Base-by-base conservation (phyloP, 1,140 invertebrate species). In the Caenorhabditis tropicalis region DNA sequence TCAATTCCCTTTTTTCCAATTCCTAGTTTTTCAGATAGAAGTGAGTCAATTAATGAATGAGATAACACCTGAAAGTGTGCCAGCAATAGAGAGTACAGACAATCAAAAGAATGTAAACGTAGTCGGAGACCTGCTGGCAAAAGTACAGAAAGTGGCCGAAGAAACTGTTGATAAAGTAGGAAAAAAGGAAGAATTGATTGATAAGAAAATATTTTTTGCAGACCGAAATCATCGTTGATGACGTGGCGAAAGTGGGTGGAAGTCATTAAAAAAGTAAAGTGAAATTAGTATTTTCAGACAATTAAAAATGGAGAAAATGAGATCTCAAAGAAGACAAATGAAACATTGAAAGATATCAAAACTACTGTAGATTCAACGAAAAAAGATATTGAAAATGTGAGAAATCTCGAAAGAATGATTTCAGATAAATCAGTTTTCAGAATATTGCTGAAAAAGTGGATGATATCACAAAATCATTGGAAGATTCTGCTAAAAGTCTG, bases 191-290 rank as follows among this genome's bases (percentile, higher is more conserved):
- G 24, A 43, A 24, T 21, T 43, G 3, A 65, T 16, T 65, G 58
- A 65, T 65, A 65, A 65, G 19, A 36, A 16, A 36, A 10, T 60
- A 16, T 10, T 74, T n/a, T 56, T 36, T 48, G 74, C 74, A 51
- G 31, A 60, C 27, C 12, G 36, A 81, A 60, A 80, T 2, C 10
- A 51, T 56, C 15, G 79, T 4, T 12, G 29, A 2, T 85, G 79
- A 36, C 46, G 79, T 87, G 70, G 56, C 19, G 6, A 65, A 82
- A 16, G 33, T 33, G n/a, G 65, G 82, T 19, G 85, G 27, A 33
- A 6, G 19, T 49, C 12, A 12, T 43, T 12, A 36, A 36, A 12
- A 84, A 86, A 51, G 4, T 56, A 21, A 39, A 81, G n/a, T 46
- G 29, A 27, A 85, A 86, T 21, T 24, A 83, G 7, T 19, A 36